phyloP scores from a whole-genome alignment of 2,113 vertebrate genomes.

The Zosterops hypoxanthus region DNA sequence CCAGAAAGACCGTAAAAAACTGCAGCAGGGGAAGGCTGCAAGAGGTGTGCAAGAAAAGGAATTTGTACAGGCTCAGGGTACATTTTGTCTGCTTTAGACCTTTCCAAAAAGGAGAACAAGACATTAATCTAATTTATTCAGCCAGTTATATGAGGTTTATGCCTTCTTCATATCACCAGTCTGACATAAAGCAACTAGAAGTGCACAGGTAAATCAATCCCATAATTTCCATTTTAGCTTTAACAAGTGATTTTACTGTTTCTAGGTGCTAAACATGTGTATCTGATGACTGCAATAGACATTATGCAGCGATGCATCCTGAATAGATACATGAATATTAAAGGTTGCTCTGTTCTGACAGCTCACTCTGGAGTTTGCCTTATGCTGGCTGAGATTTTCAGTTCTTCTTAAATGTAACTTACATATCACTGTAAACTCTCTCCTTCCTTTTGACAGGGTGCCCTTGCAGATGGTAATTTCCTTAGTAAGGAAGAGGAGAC shows the following conservation, averaged over 20 bases:
- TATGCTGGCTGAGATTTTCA: conserved; percentile 60
- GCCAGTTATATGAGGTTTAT: conserved; percentile 34
- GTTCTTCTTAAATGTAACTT: conserved; percentile 67
- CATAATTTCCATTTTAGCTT: conserved; percentile 56
- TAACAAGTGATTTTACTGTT: conserved; percentile 64
- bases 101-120: conserved; percentile 25
- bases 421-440: conserved; percentile 46
- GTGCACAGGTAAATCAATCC: conserved; percentile 31
- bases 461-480: conserved; percentile 71
- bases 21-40: neutral
- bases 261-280: conserved; percentile 48
- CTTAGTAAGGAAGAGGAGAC: neutral
- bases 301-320: conserved; percentile 50
- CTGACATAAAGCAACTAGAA: conserved; percentile 34
- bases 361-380: conserved; percentile 53
- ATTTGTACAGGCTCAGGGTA: neutral
- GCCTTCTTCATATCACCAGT: conserved; percentile 12
- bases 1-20: neutral
- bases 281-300: conserved; percentile 58
- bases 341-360: conserved; percentile 57
- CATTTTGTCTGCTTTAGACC: conserved; percentile 42
- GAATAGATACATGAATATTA: conserved; percentile 64
- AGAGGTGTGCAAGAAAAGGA: neutral
- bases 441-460: conserved; percentile 64
- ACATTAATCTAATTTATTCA: conserved; percentile 52